Base-by-base conservation (phyloP, 2,888 invertebrate genomes). In the Trichogramma dendrolimi region DNA sequence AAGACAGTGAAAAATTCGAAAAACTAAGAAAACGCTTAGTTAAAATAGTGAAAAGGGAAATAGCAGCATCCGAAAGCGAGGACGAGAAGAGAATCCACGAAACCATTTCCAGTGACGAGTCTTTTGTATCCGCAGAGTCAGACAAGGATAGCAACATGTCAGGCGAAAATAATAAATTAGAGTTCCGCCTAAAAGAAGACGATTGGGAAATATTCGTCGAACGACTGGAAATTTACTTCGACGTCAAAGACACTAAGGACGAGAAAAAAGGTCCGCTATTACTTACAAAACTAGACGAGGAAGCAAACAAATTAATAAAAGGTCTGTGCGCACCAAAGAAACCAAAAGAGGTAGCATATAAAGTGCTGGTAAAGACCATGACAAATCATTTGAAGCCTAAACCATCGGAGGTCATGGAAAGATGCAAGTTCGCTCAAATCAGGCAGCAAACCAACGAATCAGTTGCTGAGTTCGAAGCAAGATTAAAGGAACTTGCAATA, bases 401-500 rank as follows among this genome's bases (percentile, higher is more conserved):
- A 46, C 60, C 62, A 6, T 62, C 65, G 5, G 61, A 64, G 46
- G 41, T 62, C 1, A 67, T 68, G 63, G 68, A 68, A 52, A 60
- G 67, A 44, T 67, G 61, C 10, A 60, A 50, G 6, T 68, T 69
- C 8, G 52, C 68, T 41, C 59, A 65, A 51, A 52, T 65, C 4
- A 46, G 50, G 5, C 68, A 70, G 55, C 14, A 60, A 39, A n/a
- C 10, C 6, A 56, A 51, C 4, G 67, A 69, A 57, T 10, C 58
- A 0, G 58, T 71, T 11, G 48, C 59, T 3, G 65, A 64, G 1
- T 69, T 64, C 39, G 57, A 27, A 4, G 62, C 64, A 3, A 60
- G 61, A 46, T 43, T 69, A 10, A 67, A 64, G 52, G 62, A 58
- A 7, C 54, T 67, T 46, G 58, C 69, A 0, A 8, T 61, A 4